Conservation (phyloP, 2,888 invertebrate species). For the Nycteola revayana region DNA sequence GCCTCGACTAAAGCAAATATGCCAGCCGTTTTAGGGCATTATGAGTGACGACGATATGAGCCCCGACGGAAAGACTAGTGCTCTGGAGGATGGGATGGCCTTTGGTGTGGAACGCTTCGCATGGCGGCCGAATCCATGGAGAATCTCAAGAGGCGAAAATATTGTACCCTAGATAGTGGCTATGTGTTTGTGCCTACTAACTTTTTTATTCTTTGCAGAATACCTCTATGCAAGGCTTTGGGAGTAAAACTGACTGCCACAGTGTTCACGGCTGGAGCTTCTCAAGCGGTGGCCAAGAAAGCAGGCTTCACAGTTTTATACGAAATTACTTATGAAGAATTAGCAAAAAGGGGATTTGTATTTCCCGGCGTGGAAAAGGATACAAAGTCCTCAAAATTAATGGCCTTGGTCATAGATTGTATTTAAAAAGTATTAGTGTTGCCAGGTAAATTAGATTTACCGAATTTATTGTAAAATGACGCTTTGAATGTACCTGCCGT, state of each 20-base stretch:
- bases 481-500: neutral
- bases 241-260: constrained; percentile 72
- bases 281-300: constrained; percentile 74
- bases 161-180: too few relatives aligned
- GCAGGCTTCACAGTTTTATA: constrained; percentile 68
- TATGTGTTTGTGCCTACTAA: too few relatives aligned
- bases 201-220: constrained; percentile 44
- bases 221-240: constrained; percentile 74
- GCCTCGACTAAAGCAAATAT: too few relatives aligned
- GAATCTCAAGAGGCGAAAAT: too few relatives aligned
- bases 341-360: constrained; percentile 60
- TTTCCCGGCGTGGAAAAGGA: constrained; percentile 66
- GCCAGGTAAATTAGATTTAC: neutral
- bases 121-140: too few relatives aligned
- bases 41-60: too few relatives aligned
- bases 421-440: constrained; percentile 2
- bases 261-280: constrained; percentile 76
- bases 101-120: too few relatives aligned
- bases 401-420: constrained; percentile 59
- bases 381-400: constrained; percentile 67
- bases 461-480: constrained; percentile 1
- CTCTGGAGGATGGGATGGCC: too few relatives aligned
- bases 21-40: too few relatives aligned
- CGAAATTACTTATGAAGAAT: constrained; percentile 68
- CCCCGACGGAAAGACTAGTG: too few relatives aligned